phyloP scores from a whole-genome alignment of 2,797 vertebrate genomes.

The Siniperca scherzeri region DNA sequence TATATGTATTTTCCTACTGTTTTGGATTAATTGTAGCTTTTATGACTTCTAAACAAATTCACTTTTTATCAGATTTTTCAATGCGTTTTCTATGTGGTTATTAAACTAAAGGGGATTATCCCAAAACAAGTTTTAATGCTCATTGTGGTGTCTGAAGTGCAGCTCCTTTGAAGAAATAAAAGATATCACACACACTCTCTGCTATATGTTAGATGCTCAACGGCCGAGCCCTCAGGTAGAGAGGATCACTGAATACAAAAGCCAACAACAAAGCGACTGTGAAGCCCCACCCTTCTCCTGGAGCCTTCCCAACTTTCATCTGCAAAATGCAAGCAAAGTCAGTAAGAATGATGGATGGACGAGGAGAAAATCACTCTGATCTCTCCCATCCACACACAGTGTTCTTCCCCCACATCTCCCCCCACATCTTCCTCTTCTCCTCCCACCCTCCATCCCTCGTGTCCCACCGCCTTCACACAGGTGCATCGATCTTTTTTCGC shows the following conservation, averaged over 20 bases:
- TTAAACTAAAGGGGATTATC: constrained; percentile 10
- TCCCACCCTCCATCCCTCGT: constrained; percentile 25
- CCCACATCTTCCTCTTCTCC: constrained; percentile 38
- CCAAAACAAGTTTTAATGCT: constrained; percentile 37
- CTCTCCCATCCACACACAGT: constrained; percentile 35
- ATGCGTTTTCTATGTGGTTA: constrained; percentile 23
- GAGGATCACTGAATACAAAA: constrained; percentile 63
- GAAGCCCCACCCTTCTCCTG: constrained; percentile 53
- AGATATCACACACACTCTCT: constrained; percentile 45
- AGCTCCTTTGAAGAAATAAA: constrained; percentile 67
- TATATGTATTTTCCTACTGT: constrained; percentile 21
- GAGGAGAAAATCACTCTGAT: constrained; percentile 61
- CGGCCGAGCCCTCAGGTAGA: constrained; percentile 59
- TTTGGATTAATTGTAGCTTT: constrained; percentile 21
- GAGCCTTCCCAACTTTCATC: constrained; percentile 71
- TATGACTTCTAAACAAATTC: constrained; percentile 4
- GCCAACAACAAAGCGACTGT: constrained; percentile 67
- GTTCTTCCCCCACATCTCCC: not conserved
- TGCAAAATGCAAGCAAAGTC: constrained; percentile 30
- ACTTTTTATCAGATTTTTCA: not conserved
- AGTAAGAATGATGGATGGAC: constrained; percentile 59
- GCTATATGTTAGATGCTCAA: constrained; percentile 48
- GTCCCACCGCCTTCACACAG: constrained; percentile 57
- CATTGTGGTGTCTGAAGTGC: constrained; percentile 57
- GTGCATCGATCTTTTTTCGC: constrained; percentile 43